phyloP scores from a whole-genome alignment of 2,113 vertebrate genomes.

The Macrotus californicus region DNA sequence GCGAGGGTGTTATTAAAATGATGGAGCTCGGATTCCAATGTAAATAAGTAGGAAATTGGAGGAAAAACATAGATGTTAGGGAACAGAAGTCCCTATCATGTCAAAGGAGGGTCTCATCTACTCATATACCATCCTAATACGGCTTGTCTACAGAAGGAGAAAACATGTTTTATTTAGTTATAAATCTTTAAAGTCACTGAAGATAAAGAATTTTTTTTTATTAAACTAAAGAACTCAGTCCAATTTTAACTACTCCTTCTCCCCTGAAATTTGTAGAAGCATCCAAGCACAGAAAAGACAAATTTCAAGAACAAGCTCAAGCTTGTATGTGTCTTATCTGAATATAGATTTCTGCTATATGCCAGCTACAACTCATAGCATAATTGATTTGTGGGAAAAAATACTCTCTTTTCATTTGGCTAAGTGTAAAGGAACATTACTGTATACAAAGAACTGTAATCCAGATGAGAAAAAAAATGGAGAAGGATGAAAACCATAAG shows the following conservation, averaged over 20 bases:
- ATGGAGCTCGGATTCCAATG: background rate
- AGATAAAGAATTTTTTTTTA: constrained; percentile 36
- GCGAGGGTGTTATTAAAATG: background rate
- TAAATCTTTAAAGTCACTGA: constrained; percentile 48
- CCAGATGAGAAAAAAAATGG: background rate
- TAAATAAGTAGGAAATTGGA: background rate
- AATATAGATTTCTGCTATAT: background rate
- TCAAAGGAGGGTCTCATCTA: background rate
- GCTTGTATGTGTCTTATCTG: background rate
- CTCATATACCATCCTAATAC: background rate
- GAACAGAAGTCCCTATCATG: background rate
- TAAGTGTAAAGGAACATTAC: background rate
- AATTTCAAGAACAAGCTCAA: constrained; percentile 3
- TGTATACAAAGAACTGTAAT: background rate
- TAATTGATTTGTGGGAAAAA: background rate
- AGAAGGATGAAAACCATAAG: background rate
- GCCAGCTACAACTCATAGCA: background rate
- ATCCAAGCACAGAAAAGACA: background rate
- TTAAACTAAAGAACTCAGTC: constrained; percentile 49
- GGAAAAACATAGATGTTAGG: background rate
- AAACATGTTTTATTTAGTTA: constrained; percentile 43
- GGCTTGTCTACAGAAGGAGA: background rate
- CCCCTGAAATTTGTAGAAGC: background rate
- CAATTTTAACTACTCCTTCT: constrained; percentile 28
- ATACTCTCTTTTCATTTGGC: background rate